Percentiles rank a stretch among this genome's conserved stretches.
Evolutionary conservation across 37 sponge, comb jelly and placozoan genomes (phyloP).

Genomic region (Agelas oroides): DNA sequence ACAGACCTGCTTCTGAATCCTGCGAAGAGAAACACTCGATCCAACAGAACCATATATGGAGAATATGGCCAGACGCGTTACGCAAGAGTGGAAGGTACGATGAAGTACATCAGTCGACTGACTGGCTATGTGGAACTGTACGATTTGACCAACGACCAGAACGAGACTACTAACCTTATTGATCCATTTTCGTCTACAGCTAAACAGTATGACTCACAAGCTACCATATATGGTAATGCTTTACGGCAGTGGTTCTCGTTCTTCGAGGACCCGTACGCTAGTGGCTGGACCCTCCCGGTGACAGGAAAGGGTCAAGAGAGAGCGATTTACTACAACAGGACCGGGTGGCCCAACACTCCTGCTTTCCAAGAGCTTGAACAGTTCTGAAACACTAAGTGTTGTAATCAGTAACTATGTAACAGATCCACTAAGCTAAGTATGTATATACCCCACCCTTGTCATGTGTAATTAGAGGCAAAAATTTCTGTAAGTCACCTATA

Average conservation of each 20-base stretch:
- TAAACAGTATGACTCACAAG: not conserved
- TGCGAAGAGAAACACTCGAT: not conserved
- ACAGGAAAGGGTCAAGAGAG: conserved; percentile 67
- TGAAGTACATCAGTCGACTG: conserved; percentile 53
- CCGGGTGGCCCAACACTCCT: conserved; percentile 66
- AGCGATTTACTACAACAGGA: conserved; percentile 60
- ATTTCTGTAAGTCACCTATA: too few species aligned
- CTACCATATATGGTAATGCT: not conserved
- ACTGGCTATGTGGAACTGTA: conserved; percentile 70
- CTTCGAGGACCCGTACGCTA: conserved; percentile 74
- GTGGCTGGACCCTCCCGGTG: conserved; percentile 75
- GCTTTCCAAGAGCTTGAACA: conserved; percentile 28
- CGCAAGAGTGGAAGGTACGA: conserved; percentile 17
- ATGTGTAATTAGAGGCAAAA: too few species aligned
- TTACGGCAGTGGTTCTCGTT: conserved; percentile 66
- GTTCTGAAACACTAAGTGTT: too few species aligned
- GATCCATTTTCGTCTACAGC: not conserved
- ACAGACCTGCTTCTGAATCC: conserved; percentile 26
- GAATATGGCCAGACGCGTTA: conserved; percentile 78
- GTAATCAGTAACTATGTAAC: too few species aligned
- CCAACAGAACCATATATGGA: conserved; percentile 54
- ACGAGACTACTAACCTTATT: conserved; percentile 57
- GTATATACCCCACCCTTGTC: too few species aligned
- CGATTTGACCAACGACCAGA: conserved; percentile 45
- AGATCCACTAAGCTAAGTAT: too few species aligned